These are phyloP conservation scores for Pongo abelii DNA, from an alignment of 2,113 vertebrate species.

Conservation along the genomic window DNA sequence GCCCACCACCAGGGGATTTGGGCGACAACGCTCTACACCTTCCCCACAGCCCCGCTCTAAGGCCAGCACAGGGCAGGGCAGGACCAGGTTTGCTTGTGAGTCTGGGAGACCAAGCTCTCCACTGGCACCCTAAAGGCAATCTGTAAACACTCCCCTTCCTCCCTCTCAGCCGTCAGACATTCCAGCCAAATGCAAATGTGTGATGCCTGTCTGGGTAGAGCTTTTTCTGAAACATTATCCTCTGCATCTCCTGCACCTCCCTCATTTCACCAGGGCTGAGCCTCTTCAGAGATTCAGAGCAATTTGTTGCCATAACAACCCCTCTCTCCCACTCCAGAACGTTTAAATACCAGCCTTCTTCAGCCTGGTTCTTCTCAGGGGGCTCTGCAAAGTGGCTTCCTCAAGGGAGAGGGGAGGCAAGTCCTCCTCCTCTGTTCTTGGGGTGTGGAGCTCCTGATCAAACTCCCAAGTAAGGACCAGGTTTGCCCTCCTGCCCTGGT, in stretches of 20 bases:
- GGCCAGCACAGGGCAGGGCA: not conserved
- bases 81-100: too few relatives aligned
- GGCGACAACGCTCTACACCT: accelerated
- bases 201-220: constrained; percentile 31
- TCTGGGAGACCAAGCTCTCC: not conserved
- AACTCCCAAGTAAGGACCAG: too few relatives aligned
- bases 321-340: constrained; percentile 58
- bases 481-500: not conserved
- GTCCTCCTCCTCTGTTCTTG: not conserved
- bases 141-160: not conserved
- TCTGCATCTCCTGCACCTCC: constrained; percentile 20
- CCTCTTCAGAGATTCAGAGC: constrained; percentile 76
- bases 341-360: not conserved
- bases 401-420: not conserved
- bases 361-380: not conserved
- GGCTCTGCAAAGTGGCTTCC: not conserved
- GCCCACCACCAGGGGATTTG: accelerated
- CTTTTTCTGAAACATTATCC: constrained; percentile 70
- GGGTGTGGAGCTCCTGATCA: not conserved
- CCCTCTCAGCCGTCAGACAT: not conserved
- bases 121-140: not conserved
- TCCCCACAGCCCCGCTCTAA: accelerated
- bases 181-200: not conserved
- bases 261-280: constrained; percentile 64
- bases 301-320: constrained; percentile 86